phyloP scores from a whole-genome alignment of 1,140 invertebrate genomes.

The Trichonephila inaurata region DNA sequence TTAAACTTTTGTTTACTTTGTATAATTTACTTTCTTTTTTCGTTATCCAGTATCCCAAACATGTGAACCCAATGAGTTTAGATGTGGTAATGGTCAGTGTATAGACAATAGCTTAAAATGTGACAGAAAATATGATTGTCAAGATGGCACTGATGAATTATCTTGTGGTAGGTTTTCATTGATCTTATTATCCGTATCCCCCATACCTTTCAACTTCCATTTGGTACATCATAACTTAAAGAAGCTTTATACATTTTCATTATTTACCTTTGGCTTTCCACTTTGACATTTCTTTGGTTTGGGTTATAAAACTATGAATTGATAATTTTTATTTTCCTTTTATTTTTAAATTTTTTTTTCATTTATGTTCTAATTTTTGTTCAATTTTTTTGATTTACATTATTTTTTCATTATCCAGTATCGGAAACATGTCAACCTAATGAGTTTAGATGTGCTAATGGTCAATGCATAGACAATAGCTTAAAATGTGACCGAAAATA shows the following conservation, averaged over 20 bases:
- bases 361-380: no score
- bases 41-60: constrained; percentile 7
- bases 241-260: no score
- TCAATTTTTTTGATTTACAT: not conserved
- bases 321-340: no score
- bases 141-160: constrained; percentile 78
- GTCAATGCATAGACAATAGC: constrained; percentile 79
- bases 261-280: no score
- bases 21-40: not conserved
- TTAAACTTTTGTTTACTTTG: not conserved
- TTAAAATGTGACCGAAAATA: constrained; percentile 79
- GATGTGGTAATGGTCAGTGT: constrained; percentile 81
- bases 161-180: constrained; percentile 72
- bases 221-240: no score
- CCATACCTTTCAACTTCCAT: not conserved
- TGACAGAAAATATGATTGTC: constrained; percentile 79
- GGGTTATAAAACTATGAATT: not conserved
- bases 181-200: not conserved
- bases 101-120: constrained; percentile 79
- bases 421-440: constrained; percentile 77
- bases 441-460: constrained; percentile 83
- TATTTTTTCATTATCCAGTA: not conserved
- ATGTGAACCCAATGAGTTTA: constrained; percentile 81
- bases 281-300: no score
- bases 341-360: no score